These are phyloP conservation scores for Hyperoodon ampullatus DNA, from an alignment of 2,113 vertebrate species.

Conservation along the genomic window DNA sequence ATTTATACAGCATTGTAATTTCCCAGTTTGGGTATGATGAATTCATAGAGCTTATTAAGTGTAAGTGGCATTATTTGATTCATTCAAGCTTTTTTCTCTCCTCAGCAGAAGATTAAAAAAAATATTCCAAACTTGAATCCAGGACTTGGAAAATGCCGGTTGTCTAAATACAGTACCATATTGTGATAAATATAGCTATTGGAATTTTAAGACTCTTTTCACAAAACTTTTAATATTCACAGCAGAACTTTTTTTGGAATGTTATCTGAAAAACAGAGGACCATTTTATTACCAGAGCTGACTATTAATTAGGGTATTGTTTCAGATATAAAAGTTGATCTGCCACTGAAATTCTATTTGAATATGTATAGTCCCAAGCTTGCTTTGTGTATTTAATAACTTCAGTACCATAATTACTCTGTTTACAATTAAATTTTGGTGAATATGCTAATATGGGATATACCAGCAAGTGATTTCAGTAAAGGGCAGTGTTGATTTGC, in stretches of 20 bases:
- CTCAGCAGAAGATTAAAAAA: constrained; percentile 32
- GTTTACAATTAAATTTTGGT: constrained; percentile 80
- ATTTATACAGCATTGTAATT: neutral
- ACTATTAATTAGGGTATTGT: constrained; percentile 82
- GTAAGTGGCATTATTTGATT: neutral
- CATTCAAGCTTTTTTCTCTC: neutral
- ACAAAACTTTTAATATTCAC: constrained; percentile 80
- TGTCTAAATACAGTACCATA: constrained; percentile 78
- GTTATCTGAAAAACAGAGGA: constrained; percentile 72
- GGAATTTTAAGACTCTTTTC: constrained; percentile 69
- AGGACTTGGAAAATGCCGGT: constrained; percentile 73
- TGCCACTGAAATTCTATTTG: constrained; percentile 77
- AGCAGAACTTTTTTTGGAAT: constrained; percentile 75
- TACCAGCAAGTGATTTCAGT: constrained; percentile 58
- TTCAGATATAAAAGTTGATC: constrained; percentile 79
- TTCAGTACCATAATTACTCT: constrained; percentile 78
- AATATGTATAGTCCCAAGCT: constrained; percentile 81
- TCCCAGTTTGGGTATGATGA: neutral
- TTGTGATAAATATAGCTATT: constrained; percentile 79
- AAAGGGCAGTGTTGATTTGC: constrained; percentile 61
- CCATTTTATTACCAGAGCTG: constrained; percentile 76
- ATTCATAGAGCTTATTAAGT: constrained; percentile 22
- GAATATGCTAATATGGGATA: constrained; percentile 74
- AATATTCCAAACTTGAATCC: constrained; percentile 73
- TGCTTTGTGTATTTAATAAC: constrained; percentile 82